These are phyloP conservation scores for Willowsia nigromaculata DNA, from an alignment of 2,888 invertebrate species.

Conservation along the genomic window DNA sequence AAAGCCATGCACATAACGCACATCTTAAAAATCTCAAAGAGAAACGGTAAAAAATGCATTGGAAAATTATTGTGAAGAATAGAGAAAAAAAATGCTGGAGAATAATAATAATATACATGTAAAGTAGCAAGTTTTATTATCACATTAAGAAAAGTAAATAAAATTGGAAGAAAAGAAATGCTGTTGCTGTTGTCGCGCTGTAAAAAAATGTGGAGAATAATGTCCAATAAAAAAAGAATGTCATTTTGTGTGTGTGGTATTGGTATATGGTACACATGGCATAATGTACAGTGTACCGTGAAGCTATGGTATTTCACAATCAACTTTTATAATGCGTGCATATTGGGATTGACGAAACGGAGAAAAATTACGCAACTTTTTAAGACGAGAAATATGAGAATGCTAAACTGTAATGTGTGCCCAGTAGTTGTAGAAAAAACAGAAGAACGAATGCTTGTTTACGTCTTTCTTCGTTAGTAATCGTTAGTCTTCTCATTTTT, in stretches of 20 bases:
- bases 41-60: conserved; percentile 1
- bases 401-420: too few relatives aligned
- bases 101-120: background rate
- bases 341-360: too few relatives aligned
- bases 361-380: background rate
- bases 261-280: too few relatives aligned
- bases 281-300: too few relatives aligned
- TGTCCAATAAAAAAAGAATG: conserved; percentile 29
- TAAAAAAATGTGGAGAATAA: background rate
- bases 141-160: conserved; percentile 46
- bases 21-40: background rate
- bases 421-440: too few relatives aligned
- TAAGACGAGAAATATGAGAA: too few relatives aligned
- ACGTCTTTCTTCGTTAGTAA: background rate
- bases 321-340: too few relatives aligned
- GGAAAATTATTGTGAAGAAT: background rate
- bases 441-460: conserved; percentile 15
- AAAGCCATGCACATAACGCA: background rate
- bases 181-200: background rate
- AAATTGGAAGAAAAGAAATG: background rate
- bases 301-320: background rate
- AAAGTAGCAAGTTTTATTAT: conserved; percentile 14
- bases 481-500: background rate
- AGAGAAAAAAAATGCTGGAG: background rate
- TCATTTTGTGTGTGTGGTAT: conserved; percentile 28